Evolutionary conservation across 2,888 invertebrate species (phyloP).

Genomic region (Lamellibrachia satsuma): DNA sequence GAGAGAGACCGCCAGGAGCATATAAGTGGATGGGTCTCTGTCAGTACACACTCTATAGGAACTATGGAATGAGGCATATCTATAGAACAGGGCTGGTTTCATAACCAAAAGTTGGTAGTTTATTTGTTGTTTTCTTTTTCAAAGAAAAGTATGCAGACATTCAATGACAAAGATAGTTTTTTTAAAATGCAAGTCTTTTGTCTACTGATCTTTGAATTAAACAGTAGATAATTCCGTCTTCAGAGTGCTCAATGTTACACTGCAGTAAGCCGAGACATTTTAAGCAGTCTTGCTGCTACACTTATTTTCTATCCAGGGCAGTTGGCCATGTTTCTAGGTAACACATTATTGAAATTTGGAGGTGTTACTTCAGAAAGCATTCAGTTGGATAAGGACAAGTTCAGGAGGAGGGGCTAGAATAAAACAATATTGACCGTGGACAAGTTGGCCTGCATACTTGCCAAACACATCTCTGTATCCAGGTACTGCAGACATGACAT

Average conservation of each 20-base stretch:
- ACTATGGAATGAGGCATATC: not conserved
- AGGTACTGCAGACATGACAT: not conserved
- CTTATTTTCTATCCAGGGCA: too few relatives aligned
- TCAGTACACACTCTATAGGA: not conserved
- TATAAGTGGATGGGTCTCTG: not conserved
- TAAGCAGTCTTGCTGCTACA: too few relatives aligned
- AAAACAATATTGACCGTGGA: not conserved
- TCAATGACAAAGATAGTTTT: not conserved
- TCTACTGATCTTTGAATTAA: too few relatives aligned
- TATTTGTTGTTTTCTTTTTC: not conserved
- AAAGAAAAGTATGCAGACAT: not conserved
- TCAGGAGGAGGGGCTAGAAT: not conserved
- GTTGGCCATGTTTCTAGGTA: too few relatives aligned
- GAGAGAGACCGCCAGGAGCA: not conserved
- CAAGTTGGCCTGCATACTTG: not conserved
- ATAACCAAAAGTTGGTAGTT: not conserved
- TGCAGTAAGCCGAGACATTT: too few relatives aligned
- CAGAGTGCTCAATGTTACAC: too few relatives aligned
- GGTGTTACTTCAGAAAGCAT: too few relatives aligned
- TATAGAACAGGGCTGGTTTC: not conserved
- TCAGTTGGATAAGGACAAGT: too few relatives aligned
- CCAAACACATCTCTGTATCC: not conserved
- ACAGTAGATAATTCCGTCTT: too few relatives aligned
- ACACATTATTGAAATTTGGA: too few relatives aligned
- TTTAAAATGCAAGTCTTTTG: too few relatives aligned